Conservation (phyloP, 2,888 invertebrate genomes). For the Drosophila parthenogenetica region DNA sequence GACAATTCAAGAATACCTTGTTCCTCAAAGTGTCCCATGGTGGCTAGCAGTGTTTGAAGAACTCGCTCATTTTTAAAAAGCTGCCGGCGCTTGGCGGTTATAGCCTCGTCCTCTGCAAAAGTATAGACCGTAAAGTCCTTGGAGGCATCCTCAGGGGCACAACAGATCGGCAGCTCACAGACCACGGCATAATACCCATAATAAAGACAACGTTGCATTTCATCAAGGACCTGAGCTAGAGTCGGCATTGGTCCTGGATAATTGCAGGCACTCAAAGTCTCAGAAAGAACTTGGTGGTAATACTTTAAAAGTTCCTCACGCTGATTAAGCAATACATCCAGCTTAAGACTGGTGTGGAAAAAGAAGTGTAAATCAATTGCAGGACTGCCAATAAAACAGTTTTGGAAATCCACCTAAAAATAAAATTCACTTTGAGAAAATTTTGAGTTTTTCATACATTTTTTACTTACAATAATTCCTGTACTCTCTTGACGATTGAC, state of each 20-base stretch:
- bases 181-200: slow-evolving; percentile 74
- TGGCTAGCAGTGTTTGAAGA: slow-evolving; percentile 60
- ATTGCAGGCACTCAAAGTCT: slow-evolving; percentile 53
- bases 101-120: slow-evolving; percentile 57
- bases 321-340: slow-evolving; percentile 71
- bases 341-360: slow-evolving; percentile 78
- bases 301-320: slow-evolving; percentile 65
- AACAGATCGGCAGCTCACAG: slow-evolving; percentile 75
- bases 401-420: slow-evolving; percentile 83
- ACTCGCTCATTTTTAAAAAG: slow-evolving; percentile 75
- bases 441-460: background rate
- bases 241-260: slow-evolving; percentile 56
- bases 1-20: slow-evolving; percentile 66
- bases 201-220: slow-evolving; percentile 70
- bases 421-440: too few relatives aligned
- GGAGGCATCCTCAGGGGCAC: slow-evolving; percentile 62
- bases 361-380: slow-evolving; percentile 83
- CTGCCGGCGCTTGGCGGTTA: slow-evolving; percentile 57
- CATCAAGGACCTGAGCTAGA: slow-evolving; percentile 58
- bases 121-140: slow-evolving; percentile 62
- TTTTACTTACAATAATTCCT: slow-evolving; percentile 68
- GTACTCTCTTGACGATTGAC: slow-evolving; percentile 39
- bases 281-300: slow-evolving; percentile 69
- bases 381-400: slow-evolving; percentile 77
- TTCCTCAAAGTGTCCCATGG: slow-evolving; percentile 71